These are phyloP conservation scores for Dioctria rufipes DNA, from an alignment of 2,888 invertebrate species.

Conservation along the genomic window DNA sequence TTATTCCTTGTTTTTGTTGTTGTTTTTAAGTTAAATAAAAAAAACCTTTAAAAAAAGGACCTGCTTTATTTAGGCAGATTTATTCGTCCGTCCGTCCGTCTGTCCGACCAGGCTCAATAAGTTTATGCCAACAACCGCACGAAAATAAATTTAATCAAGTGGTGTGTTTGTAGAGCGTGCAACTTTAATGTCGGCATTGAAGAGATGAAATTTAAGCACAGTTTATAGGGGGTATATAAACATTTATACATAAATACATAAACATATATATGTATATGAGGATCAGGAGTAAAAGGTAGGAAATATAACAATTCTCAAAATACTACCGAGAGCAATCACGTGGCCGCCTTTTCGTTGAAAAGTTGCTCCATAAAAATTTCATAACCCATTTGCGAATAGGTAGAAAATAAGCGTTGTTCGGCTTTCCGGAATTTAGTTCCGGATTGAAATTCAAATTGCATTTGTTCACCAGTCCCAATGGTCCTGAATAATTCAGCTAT, in stretches of 20 bases:
- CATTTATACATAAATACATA: no score
- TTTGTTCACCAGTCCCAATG: not conserved
- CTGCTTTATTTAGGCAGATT: constrained; percentile 45
- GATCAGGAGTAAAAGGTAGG: not conserved
- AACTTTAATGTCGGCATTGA: constrained; percentile 39
- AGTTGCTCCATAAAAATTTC: constrained; percentile 36
- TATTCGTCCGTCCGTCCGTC: not conserved
- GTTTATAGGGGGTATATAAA: not conserved
- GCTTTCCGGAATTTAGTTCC: not conserved
- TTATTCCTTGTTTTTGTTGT: constrained; percentile 15
- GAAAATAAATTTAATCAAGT: constrained; percentile 51
- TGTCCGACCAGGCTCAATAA: constrained; percentile 32
- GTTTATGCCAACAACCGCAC: constrained; percentile 50
- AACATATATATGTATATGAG: not conserved
- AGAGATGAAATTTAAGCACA: constrained; percentile 11
- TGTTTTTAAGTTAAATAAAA: constrained; percentile 29
- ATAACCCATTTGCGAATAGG: constrained; percentile 25
- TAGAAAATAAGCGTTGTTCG: not conserved
- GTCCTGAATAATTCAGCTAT: not conserved
- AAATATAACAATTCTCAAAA: constrained; percentile 3
- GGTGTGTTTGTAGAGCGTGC: constrained; percentile 41
- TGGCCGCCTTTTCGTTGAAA: constrained; percentile 23
- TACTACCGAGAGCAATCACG: constrained; percentile 33
- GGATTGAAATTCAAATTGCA: constrained; percentile 20
- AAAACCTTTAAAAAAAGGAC: constrained; percentile 24